Evolutionary conservation across 1,140 invertebrate genomes (phyloP), one percentile per base, ranked within the genome.

Genomic region (Plectrocnemia conspersa): DNA sequence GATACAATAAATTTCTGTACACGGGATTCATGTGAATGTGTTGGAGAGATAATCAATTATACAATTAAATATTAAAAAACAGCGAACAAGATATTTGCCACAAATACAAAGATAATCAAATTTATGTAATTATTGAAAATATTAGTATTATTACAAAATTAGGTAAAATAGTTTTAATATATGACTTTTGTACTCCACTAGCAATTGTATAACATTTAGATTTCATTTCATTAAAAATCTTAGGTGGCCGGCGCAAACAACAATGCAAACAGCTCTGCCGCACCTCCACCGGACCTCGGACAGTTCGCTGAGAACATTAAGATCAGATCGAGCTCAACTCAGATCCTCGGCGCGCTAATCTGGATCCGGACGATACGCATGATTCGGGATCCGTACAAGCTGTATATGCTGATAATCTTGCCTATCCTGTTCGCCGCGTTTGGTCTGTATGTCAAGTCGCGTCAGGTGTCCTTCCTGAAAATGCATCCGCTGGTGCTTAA

Each of bases 361-460:
- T 75, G 74, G 62, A 68, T 82, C 27, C 62, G 80, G 54, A 70
- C 73, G 2, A 65, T 80, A 1, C 63, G 79, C 2, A 73, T 81
- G 68, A 72, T 79, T 40, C 64, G 80, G 3, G 79, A 79, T 50
- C 74, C 79, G 0, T 78, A 79, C 67, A 79, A 80, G 53, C 65
- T 79, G 11, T 82, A 78, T 57, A 79, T 81, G 44, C 79, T 80
- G 74, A 77, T 80, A 47, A 71, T 79, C 23, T 70, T 79, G 66
- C 81, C 78, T 3, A 73, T 85, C 3, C 74, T 82, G 22, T 77
- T 85, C 32, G 80, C 83, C 33, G 81, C 79, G 0, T 66, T 85
- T 5, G 83, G 83, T 16, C 74, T 87, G 4, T 84, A 84, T 62
- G 69, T 87, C 38, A 81, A 84, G 55, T 84, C 81, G 10, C 77